Percentiles rank a stretch among this genome's conserved stretches.
Conservation (phyloP, 2,797 vertebrate genomes). For the Callimico goeldii region DNA sequence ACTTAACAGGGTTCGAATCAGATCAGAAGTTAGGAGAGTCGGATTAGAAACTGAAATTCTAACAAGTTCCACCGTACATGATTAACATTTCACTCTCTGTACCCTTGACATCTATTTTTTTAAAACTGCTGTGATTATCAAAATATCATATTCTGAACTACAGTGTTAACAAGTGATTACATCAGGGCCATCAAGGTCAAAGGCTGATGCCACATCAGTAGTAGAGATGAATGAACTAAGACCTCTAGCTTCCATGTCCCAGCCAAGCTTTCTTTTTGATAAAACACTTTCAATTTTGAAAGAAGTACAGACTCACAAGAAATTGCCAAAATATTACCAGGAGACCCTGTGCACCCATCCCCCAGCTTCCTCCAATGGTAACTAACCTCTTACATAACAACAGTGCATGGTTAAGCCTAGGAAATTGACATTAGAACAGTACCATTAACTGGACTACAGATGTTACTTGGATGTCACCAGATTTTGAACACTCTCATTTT, state of each 20-base stretch:
- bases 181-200: not conserved
- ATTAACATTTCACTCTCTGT: constrained; percentile 10
- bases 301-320: not conserved
- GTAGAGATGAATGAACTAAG: not conserved
- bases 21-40: constrained; percentile 1
- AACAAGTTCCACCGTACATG: not conserved
- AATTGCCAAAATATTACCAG: not conserved
- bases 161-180: not conserved
- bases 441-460: not conserved
- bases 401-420: not conserved
- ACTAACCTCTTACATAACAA: not conserved
- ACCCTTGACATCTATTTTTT: constrained; percentile 14
- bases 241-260: not conserved
- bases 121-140: not conserved
- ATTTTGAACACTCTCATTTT: not conserved
- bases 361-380: not conserved
- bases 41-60: constrained; percentile 2
- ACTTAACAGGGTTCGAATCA: not conserved
- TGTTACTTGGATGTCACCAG: not conserved
- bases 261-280: not conserved
- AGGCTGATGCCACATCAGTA: not conserved
- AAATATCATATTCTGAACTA: not conserved
- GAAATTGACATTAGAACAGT: not conserved
- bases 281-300: constrained; percentile 16
- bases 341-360: not conserved